phyloP scores from a whole-genome alignment of 2,113 vertebrate species.

The Chaetura pelagica region DNA sequence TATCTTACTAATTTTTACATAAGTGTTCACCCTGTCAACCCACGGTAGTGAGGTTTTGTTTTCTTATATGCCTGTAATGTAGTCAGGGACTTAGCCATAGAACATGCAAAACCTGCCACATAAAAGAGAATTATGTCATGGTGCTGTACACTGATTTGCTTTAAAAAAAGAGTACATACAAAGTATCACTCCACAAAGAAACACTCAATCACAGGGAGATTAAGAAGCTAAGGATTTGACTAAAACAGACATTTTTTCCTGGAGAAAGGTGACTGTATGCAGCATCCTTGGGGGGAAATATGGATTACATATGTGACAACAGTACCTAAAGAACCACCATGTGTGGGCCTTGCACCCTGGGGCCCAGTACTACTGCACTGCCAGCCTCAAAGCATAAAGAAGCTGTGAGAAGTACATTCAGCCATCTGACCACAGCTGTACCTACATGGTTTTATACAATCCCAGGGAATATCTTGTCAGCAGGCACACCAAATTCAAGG shows the following conservation, averaged over 20 bases:
- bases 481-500: neutral
- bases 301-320: rapidly evolving
- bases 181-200: neutral
- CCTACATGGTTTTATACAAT: neutral
- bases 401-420: neutral
- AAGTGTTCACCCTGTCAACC: neutral
- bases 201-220: neutral
- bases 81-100: neutral
- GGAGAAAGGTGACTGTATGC: neutral
- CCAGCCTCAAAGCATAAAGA: neutral
- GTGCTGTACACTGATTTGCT: neutral
- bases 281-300: neutral
- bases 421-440: neutral
- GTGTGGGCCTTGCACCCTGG: neutral
- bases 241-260: neutral
- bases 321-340: neutral
- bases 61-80: neutral
- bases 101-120: neutral
- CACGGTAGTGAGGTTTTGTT: neutral
- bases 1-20: neutral
- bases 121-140: neutral
- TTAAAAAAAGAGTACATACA: neutral
- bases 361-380: neutral
- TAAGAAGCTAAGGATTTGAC: neutral
- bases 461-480: neutral